Base-by-base conservation (phyloP, 2,113 vertebrate species). In the Hemiscyllium ocellatum region DNA sequence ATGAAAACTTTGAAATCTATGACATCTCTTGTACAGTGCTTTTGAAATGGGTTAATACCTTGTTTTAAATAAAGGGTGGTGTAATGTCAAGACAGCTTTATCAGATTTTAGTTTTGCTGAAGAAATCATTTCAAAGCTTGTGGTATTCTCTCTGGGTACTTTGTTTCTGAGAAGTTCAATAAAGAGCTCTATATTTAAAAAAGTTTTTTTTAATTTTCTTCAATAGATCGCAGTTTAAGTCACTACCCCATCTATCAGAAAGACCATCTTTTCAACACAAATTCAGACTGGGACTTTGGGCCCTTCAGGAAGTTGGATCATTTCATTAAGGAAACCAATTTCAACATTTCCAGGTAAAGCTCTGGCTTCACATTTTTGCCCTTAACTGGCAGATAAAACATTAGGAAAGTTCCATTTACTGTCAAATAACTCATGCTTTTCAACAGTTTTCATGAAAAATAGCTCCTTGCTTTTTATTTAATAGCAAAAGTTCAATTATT, bases 231-330 rank as follows among this genome's bases (percentile, higher is more conserved):
- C 70, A 96, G 87, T 12, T 97, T 97, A 95, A 99, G 99, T 96
- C 98, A 99, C 96, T 99, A 98, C 95, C 98, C 99, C 0, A 96
- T 98, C 4, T 99, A 99, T 96, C 98, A 98, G 97, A 99, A 98
- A 96, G 97, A 98, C 96, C 99, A 99, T 95, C 97, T 99, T 29
- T 99, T 98, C 94, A 99, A 98, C 96, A 99, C 97, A 96, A 99
- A 99, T 96, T 98, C 98, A 0, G 72, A 97, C 96, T 99, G 98
- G 99, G 99, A 99, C 96, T 99, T 98, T 50, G 98, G 99, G 4
- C 97, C 98, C 68, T 99, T 99, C 96, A 97, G 98, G 95, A 98
- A 97, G 96, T 97, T 99, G 37, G 78, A 97, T 93, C 97, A 98
- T 96, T 98, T 99, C 33, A 97, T 99, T 94, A 98, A 72, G 95